Evolutionary conservation across 2,113 vertebrate species (phyloP), one percentile per base, ranked within the genome.

Genomic region (Pterocles orientalis): DNA sequence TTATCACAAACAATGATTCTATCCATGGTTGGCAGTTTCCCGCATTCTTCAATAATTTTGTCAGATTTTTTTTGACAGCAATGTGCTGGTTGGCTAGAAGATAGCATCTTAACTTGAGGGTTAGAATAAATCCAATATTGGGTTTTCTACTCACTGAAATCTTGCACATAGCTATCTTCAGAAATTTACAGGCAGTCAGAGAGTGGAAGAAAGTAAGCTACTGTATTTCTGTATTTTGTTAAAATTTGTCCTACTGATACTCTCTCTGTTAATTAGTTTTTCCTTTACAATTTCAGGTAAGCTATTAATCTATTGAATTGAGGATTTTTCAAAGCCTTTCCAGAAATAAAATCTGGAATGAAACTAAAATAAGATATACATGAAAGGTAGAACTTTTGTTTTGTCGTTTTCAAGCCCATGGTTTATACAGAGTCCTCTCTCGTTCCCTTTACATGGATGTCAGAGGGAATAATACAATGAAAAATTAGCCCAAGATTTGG

Each of bases 231-330:
- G 18, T 69, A 47, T 76, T 91, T 82, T 78, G 19, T 83, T 91
- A 87, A 92, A 85, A n/a, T 92, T 81, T 72, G 41, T 82, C 54
- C 79, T 86, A 34, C 33, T 54, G 76, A 25, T 93, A 43, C 45
- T 88, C 45, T 57, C 87, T 31, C 39, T 90, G 45, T 92, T 96
- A 95, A 96, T 88, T 95, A 86, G 57, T 93, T 86, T 83, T 86
- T 83, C 71, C 34, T 90, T 97, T 89, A 71, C 61, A 86, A 24
- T 82, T 91, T 70, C 78, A 96, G 68, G 78, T 90, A 91, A 92
- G 36, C 61, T 83, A 75, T 88, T 88, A 76, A 94, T 93, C 91
- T 96, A 14, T 95, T 76, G 82, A 88, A 90, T 29, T 60, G 70
- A 72, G 72, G 75, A 86, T 88, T 82, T 88, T 92, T 95, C 73